A percentile compares a stretch with the other conserved stretches of the same genome.
These are phyloP conservation scores for Cataglyphis albicans DNA, from an alignment of 2,888 invertebrate genomes.

Conservation along the genomic window DNA sequence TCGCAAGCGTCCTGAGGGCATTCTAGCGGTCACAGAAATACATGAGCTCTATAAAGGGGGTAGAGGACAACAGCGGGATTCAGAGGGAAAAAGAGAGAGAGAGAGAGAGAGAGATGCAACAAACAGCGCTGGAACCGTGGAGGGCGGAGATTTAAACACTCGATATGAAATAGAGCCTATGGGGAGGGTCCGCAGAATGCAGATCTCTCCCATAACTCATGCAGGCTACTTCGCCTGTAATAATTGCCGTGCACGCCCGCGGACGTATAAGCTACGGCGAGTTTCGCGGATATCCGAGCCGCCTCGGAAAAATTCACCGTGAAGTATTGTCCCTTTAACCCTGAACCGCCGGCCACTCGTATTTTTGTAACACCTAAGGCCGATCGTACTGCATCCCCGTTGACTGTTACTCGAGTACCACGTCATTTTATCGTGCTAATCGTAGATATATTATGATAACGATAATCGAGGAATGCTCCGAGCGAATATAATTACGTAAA, in stretches of 20 bases:
- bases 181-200: slow-evolving; percentile 74
- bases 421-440: slow-evolving; percentile 11
- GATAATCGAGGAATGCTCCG: neutral
- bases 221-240: slow-evolving; percentile 79
- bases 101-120: slow-evolving; percentile 16
- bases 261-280: slow-evolving; percentile 72
- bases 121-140: slow-evolving; percentile 41
- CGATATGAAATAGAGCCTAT: slow-evolving; percentile 79
- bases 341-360: slow-evolving; percentile 40
- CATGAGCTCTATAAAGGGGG: slow-evolving; percentile 10
- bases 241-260: slow-evolving; percentile 80
- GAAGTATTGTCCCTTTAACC: slow-evolving; percentile 57
- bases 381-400: neutral
- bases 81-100: slow-evolving; percentile 18
- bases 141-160: slow-evolving; percentile 81
- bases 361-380: slow-evolving; percentile 42
- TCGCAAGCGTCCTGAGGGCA: slow-evolving; percentile 64
- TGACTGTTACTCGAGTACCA: neutral
- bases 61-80: neutral
- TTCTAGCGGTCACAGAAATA: slow-evolving; percentile 70
- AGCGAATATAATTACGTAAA: slow-evolving; percentile 26
- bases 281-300: slow-evolving; percentile 70
- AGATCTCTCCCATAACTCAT: slow-evolving; percentile 77
- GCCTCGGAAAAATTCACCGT: slow-evolving; percentile 60
- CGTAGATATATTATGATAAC: neutral